Percentiles rank a stretch among this genome's conserved stretches.
Conservation (phyloP, 2,797 vertebrate genomes). For the Passerculus sandwichensis region DNA sequence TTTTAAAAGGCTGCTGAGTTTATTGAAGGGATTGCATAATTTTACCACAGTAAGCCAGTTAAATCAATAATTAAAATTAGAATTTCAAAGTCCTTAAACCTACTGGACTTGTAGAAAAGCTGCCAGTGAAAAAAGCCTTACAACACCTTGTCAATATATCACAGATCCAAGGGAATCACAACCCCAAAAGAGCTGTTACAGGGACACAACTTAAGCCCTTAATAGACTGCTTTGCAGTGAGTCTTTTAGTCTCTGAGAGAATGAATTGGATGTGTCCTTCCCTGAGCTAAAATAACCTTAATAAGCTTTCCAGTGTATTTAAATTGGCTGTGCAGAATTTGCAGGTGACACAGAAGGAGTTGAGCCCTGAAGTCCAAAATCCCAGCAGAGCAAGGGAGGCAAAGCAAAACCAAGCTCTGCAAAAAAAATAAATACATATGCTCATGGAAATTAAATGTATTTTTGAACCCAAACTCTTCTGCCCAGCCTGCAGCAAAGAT, state of each 20-base stretch:
- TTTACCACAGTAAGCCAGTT: not conserved
- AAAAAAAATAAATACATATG: not conserved
- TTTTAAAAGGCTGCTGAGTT: constrained; percentile 25
- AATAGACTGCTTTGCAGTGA: not conserved
- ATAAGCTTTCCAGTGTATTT: not conserved
- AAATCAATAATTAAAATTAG: constrained; percentile 24
- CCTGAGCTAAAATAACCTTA: not conserved
- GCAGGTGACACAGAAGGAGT: not conserved
- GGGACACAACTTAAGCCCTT: not conserved
- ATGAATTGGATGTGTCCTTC: not conserved
- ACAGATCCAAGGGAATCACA: not conserved
- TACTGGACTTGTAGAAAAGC: not conserved
- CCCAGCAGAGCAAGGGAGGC: not conserved
- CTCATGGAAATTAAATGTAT: not conserved
- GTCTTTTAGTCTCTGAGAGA: not conserved
- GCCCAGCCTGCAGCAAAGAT: not conserved
- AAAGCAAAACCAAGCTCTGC: not conserved
- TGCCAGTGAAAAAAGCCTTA: not conserved
- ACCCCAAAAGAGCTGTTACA: not conserved
- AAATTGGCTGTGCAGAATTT: not conserved
- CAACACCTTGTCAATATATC: not conserved
- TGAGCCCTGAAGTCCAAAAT: not conserved
- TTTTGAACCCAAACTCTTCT: not conserved
- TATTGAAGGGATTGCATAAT: constrained; percentile 1
- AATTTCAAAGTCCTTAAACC: not conserved